phyloP scores from a whole-genome alignment of 1,140 invertebrate species.

The Drosophila asahinai region DNA sequence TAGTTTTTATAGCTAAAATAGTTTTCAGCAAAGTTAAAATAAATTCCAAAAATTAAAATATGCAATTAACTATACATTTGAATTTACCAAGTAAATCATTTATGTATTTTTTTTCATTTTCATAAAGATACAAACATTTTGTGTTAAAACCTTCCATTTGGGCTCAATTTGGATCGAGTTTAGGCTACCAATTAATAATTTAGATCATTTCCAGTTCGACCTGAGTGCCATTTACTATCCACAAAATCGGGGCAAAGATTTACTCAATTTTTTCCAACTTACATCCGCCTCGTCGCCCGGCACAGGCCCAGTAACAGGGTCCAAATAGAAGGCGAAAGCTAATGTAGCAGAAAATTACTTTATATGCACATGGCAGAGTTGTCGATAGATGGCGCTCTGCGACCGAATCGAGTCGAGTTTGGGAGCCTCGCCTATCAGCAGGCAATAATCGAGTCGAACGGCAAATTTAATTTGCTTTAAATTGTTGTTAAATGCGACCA shows the following conservation, averaged over 20 bases:
- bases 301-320: too few species aligned
- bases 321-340: slow-evolving; percentile 58
- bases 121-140: too few species aligned
- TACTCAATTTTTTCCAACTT: slow-evolving; percentile 43
- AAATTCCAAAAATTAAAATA: background rate
- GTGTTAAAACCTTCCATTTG: too few species aligned
- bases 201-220: slow-evolving; percentile 46
- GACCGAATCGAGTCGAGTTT: slow-evolving; percentile 20
- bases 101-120: too few species aligned
- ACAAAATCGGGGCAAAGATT: slow-evolving; percentile 21
- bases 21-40: background rate
- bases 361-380: slow-evolving; percentile 77
- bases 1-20: background rate
- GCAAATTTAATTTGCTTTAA: slow-evolving; percentile 81
- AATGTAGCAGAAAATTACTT: slow-evolving; percentile 83
- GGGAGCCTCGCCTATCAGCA: slow-evolving; percentile 67
- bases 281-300: background rate
- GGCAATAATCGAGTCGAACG: slow-evolving; percentile 69
- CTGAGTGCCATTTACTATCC: background rate
- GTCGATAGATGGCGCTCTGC: slow-evolving; percentile 65
- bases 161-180: too few species aligned
- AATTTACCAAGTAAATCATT: too few species aligned
- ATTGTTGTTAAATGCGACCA: slow-evolving; percentile 82
- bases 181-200: background rate
- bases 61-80: too few species aligned